Evolutionary conservation across 2,113 vertebrate genomes (phyloP), one percentile per base, ranked within the genome.

Genomic region (Falco punctatus): DNA sequence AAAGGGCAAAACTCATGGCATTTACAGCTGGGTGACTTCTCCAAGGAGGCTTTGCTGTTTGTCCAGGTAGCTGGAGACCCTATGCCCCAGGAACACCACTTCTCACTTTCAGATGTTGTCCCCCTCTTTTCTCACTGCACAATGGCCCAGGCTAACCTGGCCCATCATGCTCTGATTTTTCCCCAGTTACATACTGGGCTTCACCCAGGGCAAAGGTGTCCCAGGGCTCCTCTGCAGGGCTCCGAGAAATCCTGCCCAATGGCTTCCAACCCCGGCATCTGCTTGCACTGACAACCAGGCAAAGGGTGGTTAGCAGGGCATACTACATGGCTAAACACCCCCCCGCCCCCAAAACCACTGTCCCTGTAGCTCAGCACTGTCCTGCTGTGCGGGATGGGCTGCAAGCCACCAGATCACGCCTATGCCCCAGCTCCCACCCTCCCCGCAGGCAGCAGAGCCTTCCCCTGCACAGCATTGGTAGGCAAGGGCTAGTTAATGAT

Each of bases 261-360:
- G 44, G 11, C 54, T 58, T 33, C 35, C 44, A 28, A 2, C 28
- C 15, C n/a, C 13, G n/a, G 48, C 42, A 40, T 2, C 52, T 1
- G 0, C 14, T 59, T 20, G 38, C 17, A 12, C 30, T 5, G 54
- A 20, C 13, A n/a, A 5, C 21, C 5, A 8, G 52, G 48, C 15
- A 18, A 5, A 35, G 32, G 38, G 7, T 10, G 57, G 33, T 3
- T 55, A 64, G 24, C 27, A 11, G 52, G 62, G 44, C 35, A 10
- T 1, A 1, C 13, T 9, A 8, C 1, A 2, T 10, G 30, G 42
- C 70, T 11, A 35, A 58, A 18, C 33, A 32, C 5, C 35, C 22
- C 48, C 42, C 48, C 32, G 26, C 65, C 38, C 52, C n/a, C 30
- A 9, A 33, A 10, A 1, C 15, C 62, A 6, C 40, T 52, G 26